Percentiles rank a stretch among this genome's conserved stretches.
These are phyloP conservation scores for Tribolium castaneum DNA, from an alignment of 1,140 invertebrate genomes.

Conservation along the genomic window DNA sequence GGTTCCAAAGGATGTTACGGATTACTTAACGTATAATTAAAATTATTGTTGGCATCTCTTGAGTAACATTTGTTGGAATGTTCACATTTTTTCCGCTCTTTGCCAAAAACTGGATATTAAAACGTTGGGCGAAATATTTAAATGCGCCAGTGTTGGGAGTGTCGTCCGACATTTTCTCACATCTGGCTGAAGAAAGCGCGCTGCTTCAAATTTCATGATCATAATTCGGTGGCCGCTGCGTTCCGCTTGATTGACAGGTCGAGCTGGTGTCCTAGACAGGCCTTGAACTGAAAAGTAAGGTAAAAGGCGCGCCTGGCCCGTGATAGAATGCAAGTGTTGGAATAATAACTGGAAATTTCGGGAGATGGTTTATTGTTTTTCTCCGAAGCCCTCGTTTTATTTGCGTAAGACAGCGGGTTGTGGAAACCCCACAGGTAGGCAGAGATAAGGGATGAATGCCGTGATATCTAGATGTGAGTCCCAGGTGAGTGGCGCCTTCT, in stretches of 20 bases:
- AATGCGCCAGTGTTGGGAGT: background rate
- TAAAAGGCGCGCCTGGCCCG: background rate
- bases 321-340: background rate
- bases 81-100: too few relatives aligned
- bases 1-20: background rate
- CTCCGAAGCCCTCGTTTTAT: background rate
- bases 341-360: background rate
- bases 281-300: slow-evolving; percentile 14
- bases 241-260: slow-evolving; percentile 33
- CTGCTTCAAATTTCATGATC: background rate
- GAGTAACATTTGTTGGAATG: background rate
- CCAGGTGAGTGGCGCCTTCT: slow-evolving; percentile 57
- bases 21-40: background rate
- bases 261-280: slow-evolving; percentile 21
- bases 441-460: slow-evolving; percentile 28
- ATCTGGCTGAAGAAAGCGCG: background rate
- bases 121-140: too few relatives aligned
- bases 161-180: background rate
- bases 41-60: background rate
- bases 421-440: slow-evolving; percentile 17
- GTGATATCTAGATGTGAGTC: slow-evolving; percentile 51
- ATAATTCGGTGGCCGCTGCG: slow-evolving; percentile 14
- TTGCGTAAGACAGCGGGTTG: slow-evolving; percentile 18
- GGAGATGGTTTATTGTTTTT: background rate
- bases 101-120: too few relatives aligned